These are phyloP conservation scores for Bos taurus DNA, from an alignment of 2,113 vertebrate genomes.

Conservation along the genomic window ARS-UCD2.0 NC_037328.1:97529001-97529500, in stretches of 20 bases:
- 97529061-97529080: constrained; percentile 83
- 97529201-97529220: constrained; percentile 83
- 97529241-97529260: background rate
- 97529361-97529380: background rate
- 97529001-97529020: background rate
- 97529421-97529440: background rate
- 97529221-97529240: constrained; percentile 81
- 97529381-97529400: accelerated
- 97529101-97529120: constrained; percentile 91
- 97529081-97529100: constrained; percentile 85
- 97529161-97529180: constrained; percentile 77
- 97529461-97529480: background rate
- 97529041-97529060: background rate
- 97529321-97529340: background rate
- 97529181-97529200: constrained; percentile 86
- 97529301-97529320: background rate
- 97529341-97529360: too few species aligned
- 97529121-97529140: constrained; percentile 83
- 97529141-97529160: constrained; percentile 79
- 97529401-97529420: accelerated
- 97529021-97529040: background rate
- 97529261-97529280: background rate
- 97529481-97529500: background rate
- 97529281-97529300: background rate
- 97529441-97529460: background rate